Evolutionary conservation across 64 coral and sea anemone species (phyloP).

Genomic region (Stylophora pistillata): DNA sequence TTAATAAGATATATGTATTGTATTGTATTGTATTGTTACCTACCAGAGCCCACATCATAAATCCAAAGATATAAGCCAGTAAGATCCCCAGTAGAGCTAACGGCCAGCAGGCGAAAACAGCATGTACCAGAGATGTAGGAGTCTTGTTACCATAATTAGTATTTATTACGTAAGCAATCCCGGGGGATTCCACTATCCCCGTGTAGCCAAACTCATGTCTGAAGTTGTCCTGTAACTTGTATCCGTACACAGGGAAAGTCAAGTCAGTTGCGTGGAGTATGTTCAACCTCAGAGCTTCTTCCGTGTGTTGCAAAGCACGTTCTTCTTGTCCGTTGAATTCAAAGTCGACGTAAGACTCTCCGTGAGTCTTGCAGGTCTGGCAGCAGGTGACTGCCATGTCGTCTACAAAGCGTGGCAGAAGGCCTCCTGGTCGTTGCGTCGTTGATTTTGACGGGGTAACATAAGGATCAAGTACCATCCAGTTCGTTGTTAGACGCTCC

Average conservation of each 20-base stretch:
- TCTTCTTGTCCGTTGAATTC: conserved; percentile 33
- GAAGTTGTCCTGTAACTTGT: conserved; percentile 44
- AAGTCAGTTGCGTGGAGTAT: conserved; percentile 65
- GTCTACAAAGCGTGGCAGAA: conserved; percentile 52
- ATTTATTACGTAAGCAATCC: conserved; percentile 62
- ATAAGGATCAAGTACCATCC: conserved; percentile 59
- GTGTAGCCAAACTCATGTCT: conserved; percentile 46
- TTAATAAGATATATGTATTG: too few relatives aligned
- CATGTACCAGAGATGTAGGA: not conserved
- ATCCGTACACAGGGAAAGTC: conserved; percentile 67
- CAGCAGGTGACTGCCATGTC: conserved; percentile 63
- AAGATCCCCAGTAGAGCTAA: not conserved
- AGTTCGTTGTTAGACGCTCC: conserved; percentile 63
- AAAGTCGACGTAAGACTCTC: conserved; percentile 62
- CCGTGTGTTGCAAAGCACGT: not conserved
- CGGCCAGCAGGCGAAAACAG: conserved; percentile 37
- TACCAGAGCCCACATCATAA: conserved; percentile 28
- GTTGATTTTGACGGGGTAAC: conserved; percentile 2
- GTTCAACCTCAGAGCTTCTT: conserved; percentile 12
- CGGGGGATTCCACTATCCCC: conserved; percentile 66
- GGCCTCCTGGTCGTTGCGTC: conserved; percentile 2
- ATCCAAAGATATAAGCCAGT: conserved; percentile 16
- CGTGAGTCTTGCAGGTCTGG: conserved; percentile 54
- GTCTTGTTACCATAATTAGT: not conserved
- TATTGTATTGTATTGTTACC: too few relatives aligned